Conservation (phyloP, 2,888 invertebrate species). For the Stenodema calcarata region DNA sequence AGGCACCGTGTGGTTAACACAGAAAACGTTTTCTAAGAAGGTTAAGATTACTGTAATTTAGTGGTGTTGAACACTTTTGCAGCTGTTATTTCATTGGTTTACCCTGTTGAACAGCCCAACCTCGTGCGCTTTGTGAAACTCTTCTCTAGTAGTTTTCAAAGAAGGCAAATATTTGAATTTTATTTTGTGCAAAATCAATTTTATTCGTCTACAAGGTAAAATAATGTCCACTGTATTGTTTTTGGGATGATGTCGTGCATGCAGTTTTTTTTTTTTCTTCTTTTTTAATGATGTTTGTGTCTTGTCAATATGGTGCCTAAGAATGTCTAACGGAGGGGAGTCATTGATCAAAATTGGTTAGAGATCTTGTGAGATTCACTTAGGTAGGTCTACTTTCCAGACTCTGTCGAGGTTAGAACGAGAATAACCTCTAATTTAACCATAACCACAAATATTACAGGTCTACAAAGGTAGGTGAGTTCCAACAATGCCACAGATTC, state of each 20-base stretch:
- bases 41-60: neutral
- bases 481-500: no score
- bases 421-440: no score
- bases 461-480: no score
- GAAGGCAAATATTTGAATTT: neutral
- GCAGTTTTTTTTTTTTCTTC: no score
- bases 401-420: no score
- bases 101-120: neutral
- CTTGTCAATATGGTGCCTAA: no score
- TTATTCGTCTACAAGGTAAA: neutral
- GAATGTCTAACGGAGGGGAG: no score
- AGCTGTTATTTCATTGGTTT: neutral
- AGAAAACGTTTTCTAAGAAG: neutral
- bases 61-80: neutral
- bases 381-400: no score
- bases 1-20: neutral
- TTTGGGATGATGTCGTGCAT: neutral
- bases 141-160: neutral
- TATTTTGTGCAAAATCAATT: neutral
- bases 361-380: no score
- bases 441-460: no score
- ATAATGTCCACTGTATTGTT: neutral
- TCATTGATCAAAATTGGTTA: no score
- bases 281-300: no score
- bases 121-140: neutral